Base-by-base conservation (phyloP, 2,113 vertebrate species). In the Leptocoma aspasia region DNA sequence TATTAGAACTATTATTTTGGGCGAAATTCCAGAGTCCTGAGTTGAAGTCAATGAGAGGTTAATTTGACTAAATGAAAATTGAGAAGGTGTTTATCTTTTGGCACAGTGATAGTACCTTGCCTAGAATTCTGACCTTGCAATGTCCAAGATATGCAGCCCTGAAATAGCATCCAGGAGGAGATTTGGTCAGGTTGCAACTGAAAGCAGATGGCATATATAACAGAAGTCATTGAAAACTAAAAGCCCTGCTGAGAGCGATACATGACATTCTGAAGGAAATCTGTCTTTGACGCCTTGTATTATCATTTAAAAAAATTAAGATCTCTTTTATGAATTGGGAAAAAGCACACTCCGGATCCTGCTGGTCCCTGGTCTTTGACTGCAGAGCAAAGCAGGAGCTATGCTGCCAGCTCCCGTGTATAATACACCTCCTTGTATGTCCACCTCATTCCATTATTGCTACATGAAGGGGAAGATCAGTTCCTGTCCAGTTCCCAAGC, bases 191-290 rank as follows among this genome's bases (percentile, higher is more conserved):
- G 60, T 54, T 44, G 54, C 60, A 94, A 59, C 69, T 72, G 92
- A 90, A 97, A 95, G 88, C 94, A 97, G 92, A 95, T 94, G 93
- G 86, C 65, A 79, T 79, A 90, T 93, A 82, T 84, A 96, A 89
- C 65, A 92, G 69, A 89, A 93, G 83, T 84, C 82, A 79, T 0
- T 84, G 93, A 72, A 94, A 94, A 84, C 49, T 71, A 82, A 94
- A 96, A 78, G 68, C 37, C 92, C 92, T 90, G 86, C 82, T 94
- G 94, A 95, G 82, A 93, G 64, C 7, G 0, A 91, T 96, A 72
- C 31, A 82, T 63, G 56, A 77, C 56, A 86, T 96, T 94, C 41
- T 57, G 76, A 92, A 89, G 93, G 45, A 93, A 96, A 92, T 82
- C 85, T 92, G 86, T 72, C 57, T 95, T 94, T 86, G 64, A 92